These are phyloP conservation scores for Babyrousa celebensis DNA, from an alignment of 2,797 vertebrate species.

Conservation along the genomic window DNA sequence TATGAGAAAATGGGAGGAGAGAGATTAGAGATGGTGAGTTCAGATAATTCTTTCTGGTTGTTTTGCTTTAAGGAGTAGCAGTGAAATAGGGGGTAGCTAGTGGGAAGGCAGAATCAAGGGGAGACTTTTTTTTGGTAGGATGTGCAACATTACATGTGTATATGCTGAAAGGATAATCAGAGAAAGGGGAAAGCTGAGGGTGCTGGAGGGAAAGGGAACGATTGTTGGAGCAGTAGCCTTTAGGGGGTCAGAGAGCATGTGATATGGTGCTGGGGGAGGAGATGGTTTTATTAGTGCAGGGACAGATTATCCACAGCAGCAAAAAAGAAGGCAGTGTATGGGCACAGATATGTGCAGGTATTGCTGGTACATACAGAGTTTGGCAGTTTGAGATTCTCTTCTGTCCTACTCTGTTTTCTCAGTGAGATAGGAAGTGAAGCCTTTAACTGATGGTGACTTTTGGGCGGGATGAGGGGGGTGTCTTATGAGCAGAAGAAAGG, in stretches of 20 bases:
- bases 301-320: not conserved
- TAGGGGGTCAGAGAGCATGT: not conserved
- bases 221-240: not conserved
- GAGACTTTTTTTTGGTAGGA: not conserved
- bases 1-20: constrained; percentile 4
- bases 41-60: not conserved
- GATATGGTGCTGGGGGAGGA: too few species aligned
- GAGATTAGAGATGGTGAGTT: not conserved
- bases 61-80: constrained; percentile 33
- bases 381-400: not conserved
- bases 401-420: constrained; percentile 10
- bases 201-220: not conserved
- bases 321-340: not conserved
- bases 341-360: not conserved
- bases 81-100: not conserved
- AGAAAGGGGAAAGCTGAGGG: not conserved
- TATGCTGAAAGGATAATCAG: not conserved
- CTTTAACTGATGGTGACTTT: not conserved
- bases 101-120: not conserved
- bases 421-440: not conserved
- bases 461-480: too few species aligned
- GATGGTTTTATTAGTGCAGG: not conserved
- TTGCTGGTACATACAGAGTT: not conserved
- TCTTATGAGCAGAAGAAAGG: not conserved
- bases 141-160: not conserved